phyloP scores from a whole-genome alignment of 35 echinoderm and acorn worm genomes.

The Ptychodera flava region DNA sequence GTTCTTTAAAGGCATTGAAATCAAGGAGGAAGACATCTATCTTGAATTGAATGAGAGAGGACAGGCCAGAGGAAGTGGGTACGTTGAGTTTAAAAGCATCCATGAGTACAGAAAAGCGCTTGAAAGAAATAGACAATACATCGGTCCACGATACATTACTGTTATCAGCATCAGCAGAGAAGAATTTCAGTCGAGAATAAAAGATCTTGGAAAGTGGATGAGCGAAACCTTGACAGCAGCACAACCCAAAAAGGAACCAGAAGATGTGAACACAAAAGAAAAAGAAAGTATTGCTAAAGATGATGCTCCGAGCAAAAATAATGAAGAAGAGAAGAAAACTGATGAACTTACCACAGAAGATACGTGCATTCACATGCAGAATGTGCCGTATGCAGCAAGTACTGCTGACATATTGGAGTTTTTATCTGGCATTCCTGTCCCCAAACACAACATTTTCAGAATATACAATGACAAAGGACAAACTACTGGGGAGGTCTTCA shows the following conservation, averaged over 20 bases:
- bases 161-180: slow-evolving; percentile 44
- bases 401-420: slow-evolving; percentile 55
- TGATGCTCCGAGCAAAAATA: neutral
- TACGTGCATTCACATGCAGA: slow-evolving; percentile 46
- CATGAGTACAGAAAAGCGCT: slow-evolving; percentile 36
- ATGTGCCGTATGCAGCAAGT: slow-evolving; percentile 58
- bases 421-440: slow-evolving; percentile 47
- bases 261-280: neutral
- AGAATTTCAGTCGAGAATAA: slow-evolving; percentile 40
- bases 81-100: slow-evolving; percentile 48
- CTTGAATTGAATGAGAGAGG: slow-evolving; percentile 41
- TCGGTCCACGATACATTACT: slow-evolving; percentile 41
- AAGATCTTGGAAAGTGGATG: slow-evolving; percentile 42
- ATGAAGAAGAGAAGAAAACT: neutral
- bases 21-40: slow-evolving; percentile 41
- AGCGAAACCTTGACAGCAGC: slow-evolving; percentile 11
- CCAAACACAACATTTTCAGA: slow-evolving; percentile 52
- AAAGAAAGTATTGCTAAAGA: neutral
- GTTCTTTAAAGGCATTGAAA: slow-evolving; percentile 62
- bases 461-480: slow-evolving; percentile 57
- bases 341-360: neutral
- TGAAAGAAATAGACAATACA: slow-evolving; percentile 40
- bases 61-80: slow-evolving; percentile 34
- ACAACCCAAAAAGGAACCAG: neutral
- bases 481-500: slow-evolving; percentile 51